These are phyloP conservation scores for Lasioglossum pauxillum DNA, from an alignment of 2,888 invertebrate genomes.

Conservation along the genomic window DNA sequence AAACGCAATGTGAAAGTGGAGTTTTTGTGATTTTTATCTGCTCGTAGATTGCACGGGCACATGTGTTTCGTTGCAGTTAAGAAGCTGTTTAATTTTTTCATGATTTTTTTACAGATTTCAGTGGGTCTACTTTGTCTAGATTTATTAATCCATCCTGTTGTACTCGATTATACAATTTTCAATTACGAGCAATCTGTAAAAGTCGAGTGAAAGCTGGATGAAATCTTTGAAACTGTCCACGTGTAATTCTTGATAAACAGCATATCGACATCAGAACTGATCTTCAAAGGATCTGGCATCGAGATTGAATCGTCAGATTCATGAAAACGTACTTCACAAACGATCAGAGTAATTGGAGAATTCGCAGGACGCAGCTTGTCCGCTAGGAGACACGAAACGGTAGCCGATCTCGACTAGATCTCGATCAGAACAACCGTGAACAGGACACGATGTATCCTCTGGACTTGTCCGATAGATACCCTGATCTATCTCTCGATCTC, in stretches of 20 bases:
- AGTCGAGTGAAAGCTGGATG: not conserved
- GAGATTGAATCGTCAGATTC: not conserved
- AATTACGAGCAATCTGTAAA: too few relatives aligned
- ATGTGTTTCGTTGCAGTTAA: too few relatives aligned
- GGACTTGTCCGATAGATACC: not conserved
- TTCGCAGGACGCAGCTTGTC: slow-evolving; percentile 71
- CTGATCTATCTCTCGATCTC: not conserved
- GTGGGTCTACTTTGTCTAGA: not conserved
- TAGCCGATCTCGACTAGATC: not conserved
- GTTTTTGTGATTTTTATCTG: not conserved
- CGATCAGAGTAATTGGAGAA: slow-evolving; percentile 82
- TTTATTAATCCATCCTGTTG: not conserved
- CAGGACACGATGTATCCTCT: not conserved
- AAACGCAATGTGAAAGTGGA: not conserved
- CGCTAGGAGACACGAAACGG: slow-evolving; percentile 36
- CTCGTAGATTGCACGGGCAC: too few relatives aligned
- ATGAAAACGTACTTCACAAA: slow-evolving; percentile 77
- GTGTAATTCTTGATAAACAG: not conserved
- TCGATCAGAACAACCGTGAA: not conserved
- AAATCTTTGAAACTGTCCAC: too few relatives aligned
- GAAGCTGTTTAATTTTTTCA: too few relatives aligned
- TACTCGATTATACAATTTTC: not conserved
- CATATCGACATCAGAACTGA: not conserved
- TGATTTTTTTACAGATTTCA: not conserved
- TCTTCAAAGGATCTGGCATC: not conserved